These are phyloP conservation scores for Lochmaea capreae DNA, from an alignment of 2,888 invertebrate species.

Conservation along the genomic window DNA sequence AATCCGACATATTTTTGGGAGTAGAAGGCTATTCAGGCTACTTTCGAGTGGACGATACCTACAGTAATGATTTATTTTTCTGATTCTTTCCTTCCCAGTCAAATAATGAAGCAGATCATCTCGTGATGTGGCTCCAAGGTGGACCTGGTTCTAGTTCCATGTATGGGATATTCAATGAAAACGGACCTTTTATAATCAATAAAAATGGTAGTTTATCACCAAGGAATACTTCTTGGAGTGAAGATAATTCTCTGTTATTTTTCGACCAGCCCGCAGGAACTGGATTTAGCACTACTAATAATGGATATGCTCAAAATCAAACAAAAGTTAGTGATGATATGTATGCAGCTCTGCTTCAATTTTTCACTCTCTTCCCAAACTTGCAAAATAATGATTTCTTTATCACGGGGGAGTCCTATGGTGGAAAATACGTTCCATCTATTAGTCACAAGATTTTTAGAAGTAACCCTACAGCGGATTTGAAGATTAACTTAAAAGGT, in stretches of 20 bases:
- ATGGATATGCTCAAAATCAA: constrained; percentile 82
- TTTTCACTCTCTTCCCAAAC: constrained; percentile 84
- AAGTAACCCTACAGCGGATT: constrained; percentile 1
- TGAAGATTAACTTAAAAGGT: constrained; percentile 76
- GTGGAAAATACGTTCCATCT: constrained; percentile 82
- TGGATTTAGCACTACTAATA: constrained; percentile 85
- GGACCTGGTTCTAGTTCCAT: constrained; percentile 83
- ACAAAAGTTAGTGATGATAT: constrained; percentile 82
- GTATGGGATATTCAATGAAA: constrained; percentile 82
- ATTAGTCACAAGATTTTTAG: constrained; percentile 66
- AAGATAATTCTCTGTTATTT: constrained; percentile 71
- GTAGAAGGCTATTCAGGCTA: constrained; percentile 79
- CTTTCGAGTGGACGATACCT: constrained; percentile 80
- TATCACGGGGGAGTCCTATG: constrained; percentile 90
- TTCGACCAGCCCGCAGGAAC: constrained; percentile 93
- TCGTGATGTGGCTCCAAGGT: constrained; percentile 84
- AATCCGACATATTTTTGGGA: constrained; percentile 68
- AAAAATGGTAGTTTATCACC: constrained; percentile 59
- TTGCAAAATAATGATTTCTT: constrained; percentile 79
- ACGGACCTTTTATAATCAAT: constrained; percentile 75
- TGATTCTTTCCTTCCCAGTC: constrained; percentile 85
- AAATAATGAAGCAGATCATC: constrained; percentile 70
- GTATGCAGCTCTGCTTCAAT: constrained; percentile 79
- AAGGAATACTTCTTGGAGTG: constrained; percentile 69
- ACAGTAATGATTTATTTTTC: constrained; percentile 84